Conservation (phyloP, 2,888 invertebrate genomes). For the Aspidiotus rigidus region DNA sequence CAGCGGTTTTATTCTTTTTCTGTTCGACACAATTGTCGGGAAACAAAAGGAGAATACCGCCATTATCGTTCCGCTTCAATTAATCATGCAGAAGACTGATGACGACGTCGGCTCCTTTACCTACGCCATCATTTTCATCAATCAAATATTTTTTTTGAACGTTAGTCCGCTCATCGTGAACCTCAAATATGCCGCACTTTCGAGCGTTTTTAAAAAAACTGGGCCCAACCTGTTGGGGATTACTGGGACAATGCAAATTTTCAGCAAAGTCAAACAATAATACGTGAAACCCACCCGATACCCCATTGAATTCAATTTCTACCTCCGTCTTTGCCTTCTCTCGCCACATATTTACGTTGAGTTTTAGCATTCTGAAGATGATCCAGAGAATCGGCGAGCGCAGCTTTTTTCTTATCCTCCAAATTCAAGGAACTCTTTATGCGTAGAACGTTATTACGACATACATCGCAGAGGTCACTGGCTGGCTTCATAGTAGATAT, state of each 20-base stretch:
- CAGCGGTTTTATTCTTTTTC: constrained; percentile 11
- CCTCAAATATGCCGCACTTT: constrained; percentile 5
- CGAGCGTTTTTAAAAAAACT: neutral
- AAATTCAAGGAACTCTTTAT: neutral
- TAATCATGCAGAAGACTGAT: constrained; percentile 12
- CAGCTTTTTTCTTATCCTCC: neutral
- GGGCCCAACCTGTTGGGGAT: constrained; percentile 2
- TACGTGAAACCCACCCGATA: neutral
- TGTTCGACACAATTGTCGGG: constrained; percentile 1
- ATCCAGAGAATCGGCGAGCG: neutral
- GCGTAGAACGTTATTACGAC: neutral
- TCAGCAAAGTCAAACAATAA: constrained; percentile 5
- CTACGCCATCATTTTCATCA: neutral
- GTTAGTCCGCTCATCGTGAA: neutral
- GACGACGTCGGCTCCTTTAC: constrained; percentile 12
- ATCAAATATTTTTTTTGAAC: constrained; percentile 3
- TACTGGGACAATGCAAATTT: neutral
- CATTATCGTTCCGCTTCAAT: neutral
- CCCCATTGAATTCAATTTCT: neutral
- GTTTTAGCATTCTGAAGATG: neutral
- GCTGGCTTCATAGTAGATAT: constrained; percentile 2
- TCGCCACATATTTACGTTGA: neutral
- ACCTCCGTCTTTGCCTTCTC: neutral
- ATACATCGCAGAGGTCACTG: constrained; percentile 2
- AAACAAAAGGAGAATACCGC: neutral